These are phyloP conservation scores for Centropus bengalensis DNA, from an alignment of 2,113 vertebrate species.

Conservation along the genomic window DNA sequence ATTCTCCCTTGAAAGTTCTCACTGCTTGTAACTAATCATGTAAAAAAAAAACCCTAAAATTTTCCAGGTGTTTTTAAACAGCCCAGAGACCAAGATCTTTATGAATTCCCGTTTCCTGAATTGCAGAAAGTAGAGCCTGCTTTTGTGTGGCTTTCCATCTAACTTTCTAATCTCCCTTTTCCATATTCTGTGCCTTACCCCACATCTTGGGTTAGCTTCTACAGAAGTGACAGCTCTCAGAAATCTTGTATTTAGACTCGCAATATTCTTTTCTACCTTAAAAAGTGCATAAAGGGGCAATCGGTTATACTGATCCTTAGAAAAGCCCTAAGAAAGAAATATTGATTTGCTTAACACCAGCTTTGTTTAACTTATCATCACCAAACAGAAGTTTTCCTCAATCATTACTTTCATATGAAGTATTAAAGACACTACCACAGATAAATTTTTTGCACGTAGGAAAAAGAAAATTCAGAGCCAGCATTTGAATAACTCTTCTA, in stretches of 20 bases:
- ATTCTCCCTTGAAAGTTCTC: background rate
- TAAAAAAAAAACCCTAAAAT: background rate
- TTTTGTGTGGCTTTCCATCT: background rate
- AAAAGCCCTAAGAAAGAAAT: background rate
- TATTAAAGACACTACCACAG: background rate
- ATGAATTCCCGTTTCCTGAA: background rate
- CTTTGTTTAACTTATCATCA: background rate
- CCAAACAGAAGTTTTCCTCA: background rate
- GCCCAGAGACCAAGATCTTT: background rate
- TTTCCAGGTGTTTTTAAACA: background rate
- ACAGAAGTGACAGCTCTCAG: background rate
- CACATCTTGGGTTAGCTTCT: background rate
- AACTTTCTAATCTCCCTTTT: background rate
- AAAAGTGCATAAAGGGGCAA: background rate
- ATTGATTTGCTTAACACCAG: background rate
- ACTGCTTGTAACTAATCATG: background rate
- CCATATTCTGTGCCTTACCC: background rate
- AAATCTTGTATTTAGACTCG: background rate
- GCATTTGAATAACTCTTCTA: background rate
- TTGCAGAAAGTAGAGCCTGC: background rate
- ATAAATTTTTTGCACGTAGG: background rate
- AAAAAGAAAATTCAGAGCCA: background rate
- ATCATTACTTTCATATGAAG: background rate
- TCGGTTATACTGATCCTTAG: background rate
- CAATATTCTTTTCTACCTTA: background rate